A percentile compares a stretch with the other conserved stretches of the same genome.
Evolutionary conservation across 2,888 invertebrate genomes (phyloP).

Genomic region (Merodon equestris): DNA sequence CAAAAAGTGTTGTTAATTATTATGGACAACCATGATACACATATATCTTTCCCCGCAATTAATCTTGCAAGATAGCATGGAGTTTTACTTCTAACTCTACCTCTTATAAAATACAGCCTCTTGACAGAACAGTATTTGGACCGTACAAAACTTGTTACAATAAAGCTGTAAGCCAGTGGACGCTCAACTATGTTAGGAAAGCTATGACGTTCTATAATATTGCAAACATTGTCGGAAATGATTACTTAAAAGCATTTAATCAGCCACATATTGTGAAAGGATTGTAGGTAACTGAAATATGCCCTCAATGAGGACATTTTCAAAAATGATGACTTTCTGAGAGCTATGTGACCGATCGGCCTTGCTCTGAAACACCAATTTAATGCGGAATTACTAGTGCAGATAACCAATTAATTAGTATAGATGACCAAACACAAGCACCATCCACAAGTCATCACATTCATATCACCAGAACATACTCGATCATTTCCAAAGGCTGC

Average conservation of each 20-base stretch:
- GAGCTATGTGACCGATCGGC: no score
- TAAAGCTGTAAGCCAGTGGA: neutral
- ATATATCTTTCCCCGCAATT: no score
- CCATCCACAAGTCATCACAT: no score
- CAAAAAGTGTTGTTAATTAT: slow-evolving; percentile 1
- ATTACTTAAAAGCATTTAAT: slow-evolving; percentile 1
- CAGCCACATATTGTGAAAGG: slow-evolving; percentile 2
- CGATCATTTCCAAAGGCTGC: no score
- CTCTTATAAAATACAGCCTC: slow-evolving; percentile 2
- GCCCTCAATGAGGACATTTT: slow-evolving; percentile 7
- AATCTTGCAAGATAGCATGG: no score
- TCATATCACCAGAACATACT: no score
- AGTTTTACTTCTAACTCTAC: no score
- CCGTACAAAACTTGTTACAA: neutral
- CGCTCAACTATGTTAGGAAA: neutral
- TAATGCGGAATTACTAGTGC: neutral
- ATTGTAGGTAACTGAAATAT: neutral
- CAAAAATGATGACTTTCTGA: neutral
- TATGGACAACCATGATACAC: no score
- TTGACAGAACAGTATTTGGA: no score
- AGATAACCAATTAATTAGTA: no score
- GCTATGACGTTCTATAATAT: slow-evolving; percentile 1
- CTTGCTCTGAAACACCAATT: no score
- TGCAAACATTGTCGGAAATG: slow-evolving; percentile 6
- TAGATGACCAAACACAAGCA: no score